A percentile compares a stretch with the other conserved stretches of the same genome.
These are phyloP conservation scores for Burhinus bistriatus DNA, from an alignment of 2,113 vertebrate genomes.

Conservation along the genomic window DNA sequence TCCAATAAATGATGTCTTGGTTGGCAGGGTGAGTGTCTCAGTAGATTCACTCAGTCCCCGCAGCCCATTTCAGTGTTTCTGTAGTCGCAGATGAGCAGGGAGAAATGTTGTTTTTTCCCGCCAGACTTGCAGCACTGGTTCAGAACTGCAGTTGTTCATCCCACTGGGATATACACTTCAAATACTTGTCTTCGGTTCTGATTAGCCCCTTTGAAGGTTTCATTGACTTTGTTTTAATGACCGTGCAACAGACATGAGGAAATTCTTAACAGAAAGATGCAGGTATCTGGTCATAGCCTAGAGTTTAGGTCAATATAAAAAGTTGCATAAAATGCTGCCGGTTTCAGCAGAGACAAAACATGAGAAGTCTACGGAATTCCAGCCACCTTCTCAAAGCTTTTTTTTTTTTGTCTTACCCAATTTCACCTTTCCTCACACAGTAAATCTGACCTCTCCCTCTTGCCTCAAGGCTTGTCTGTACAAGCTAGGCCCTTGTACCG, in stretches of 20 bases:
- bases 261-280: background rate
- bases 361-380: background rate
- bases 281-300: background rate
- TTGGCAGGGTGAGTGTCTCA: background rate
- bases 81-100: background rate
- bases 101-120: fast-evolving
- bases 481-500: background rate
- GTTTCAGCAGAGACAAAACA: background rate
- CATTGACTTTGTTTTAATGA: background rate
- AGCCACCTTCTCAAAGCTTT: background rate
- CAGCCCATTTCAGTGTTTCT: background rate
- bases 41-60: no score
- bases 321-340: background rate
- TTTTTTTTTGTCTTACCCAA: background rate
- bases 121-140: fast-evolving
- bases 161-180: background rate
- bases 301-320: background rate
- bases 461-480: background rate
- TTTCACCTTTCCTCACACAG: background rate
- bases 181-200: background rate
- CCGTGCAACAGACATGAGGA: background rate
- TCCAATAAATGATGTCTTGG: fast-evolving
- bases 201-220: background rate
- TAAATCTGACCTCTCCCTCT: slow-evolving; percentile 17
- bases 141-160: background rate